Evolutionary conservation across 2,113 vertebrate genomes (phyloP).

Genomic region (Osmerus mordax): DNA sequence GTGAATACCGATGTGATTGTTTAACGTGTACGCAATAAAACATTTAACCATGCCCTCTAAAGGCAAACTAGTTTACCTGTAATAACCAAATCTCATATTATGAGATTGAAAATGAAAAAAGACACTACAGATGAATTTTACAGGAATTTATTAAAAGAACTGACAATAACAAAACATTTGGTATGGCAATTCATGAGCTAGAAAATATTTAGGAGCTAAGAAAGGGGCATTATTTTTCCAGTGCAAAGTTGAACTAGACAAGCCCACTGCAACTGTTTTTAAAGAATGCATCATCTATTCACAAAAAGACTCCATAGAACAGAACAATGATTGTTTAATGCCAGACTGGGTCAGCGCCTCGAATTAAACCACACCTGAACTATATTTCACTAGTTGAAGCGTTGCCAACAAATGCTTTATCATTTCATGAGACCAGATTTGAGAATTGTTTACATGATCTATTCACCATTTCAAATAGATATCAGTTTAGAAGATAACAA

Average conservation of each 20-base stretch:
- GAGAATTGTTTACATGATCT: slow-evolving; percentile 12
- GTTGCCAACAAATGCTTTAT: slow-evolving; percentile 5
- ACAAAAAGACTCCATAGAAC: slow-evolving; percentile 69
- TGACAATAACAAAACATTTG: slow-evolving; percentile 43
- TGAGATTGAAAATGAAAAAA: neutral
- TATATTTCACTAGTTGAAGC: too few species aligned
- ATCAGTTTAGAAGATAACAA: neutral
- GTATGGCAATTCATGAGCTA: slow-evolving; percentile 8
- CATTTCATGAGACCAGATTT: slow-evolving; percentile 14
- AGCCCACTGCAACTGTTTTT: slow-evolving; percentile 19
- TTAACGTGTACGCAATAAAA: too few species aligned
- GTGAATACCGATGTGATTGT: too few species aligned
- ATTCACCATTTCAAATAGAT: neutral
- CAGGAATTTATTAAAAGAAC: slow-evolving; percentile 71
- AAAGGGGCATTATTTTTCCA: slow-evolving; percentile 28
- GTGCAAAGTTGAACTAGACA: slow-evolving; percentile 26
- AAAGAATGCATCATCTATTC: slow-evolving; percentile 8
- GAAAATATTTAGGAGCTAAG: slow-evolving; percentile 21
- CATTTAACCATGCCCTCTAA: too few species aligned
- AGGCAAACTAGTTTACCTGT: too few species aligned
- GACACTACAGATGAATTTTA: slow-evolving; percentile 18
- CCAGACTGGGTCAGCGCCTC: slow-evolving; percentile 77
- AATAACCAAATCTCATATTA: neutral
- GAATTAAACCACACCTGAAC: slow-evolving; percentile 11
- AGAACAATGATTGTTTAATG: slow-evolving; percentile 91